These are phyloP conservation scores for Melinaea marsaeus DNA, from an alignment of 2,888 invertebrate genomes.

Conservation along the genomic window DNA sequence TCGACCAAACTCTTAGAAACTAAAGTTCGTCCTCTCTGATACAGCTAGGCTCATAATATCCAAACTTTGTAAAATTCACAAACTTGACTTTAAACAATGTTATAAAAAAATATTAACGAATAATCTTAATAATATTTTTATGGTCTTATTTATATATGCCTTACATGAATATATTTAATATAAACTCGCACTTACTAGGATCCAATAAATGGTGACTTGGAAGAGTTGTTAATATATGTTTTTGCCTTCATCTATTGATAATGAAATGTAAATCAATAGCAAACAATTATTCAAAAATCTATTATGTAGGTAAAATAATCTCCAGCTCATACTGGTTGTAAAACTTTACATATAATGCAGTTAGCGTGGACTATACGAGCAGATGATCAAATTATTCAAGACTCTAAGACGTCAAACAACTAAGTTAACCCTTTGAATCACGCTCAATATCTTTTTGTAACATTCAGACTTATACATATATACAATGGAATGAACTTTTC, in stretches of 20 bases:
- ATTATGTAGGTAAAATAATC: neutral
- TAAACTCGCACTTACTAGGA: no score
- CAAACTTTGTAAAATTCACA: neutral
- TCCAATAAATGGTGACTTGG: no score
- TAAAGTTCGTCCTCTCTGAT: neutral
- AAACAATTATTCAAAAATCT: neutral
- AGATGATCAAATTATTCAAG: slow-evolving; percentile 25
- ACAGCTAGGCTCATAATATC: slow-evolving; percentile 8
- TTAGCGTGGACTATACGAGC: slow-evolving; percentile 28
- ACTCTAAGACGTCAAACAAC: slow-evolving; percentile 19
- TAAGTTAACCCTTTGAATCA: slow-evolving; percentile 14
- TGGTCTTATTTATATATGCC: no score
- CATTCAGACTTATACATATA: no score
- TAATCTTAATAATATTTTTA: no score
- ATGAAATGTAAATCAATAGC: neutral
- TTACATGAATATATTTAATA: no score
- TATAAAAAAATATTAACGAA: no score
- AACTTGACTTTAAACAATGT: neutral
- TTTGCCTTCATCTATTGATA: no score
- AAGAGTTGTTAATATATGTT: no score
- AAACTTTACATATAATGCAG: slow-evolving; percentile 18
- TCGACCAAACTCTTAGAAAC: slow-evolving; percentile 12
- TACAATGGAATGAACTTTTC: no score
- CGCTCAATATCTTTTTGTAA: neutral
- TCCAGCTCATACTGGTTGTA: neutral